Evolutionary conservation across 2,888 invertebrate species (phyloP).

Genomic region (Andrena bicolor): DNA sequence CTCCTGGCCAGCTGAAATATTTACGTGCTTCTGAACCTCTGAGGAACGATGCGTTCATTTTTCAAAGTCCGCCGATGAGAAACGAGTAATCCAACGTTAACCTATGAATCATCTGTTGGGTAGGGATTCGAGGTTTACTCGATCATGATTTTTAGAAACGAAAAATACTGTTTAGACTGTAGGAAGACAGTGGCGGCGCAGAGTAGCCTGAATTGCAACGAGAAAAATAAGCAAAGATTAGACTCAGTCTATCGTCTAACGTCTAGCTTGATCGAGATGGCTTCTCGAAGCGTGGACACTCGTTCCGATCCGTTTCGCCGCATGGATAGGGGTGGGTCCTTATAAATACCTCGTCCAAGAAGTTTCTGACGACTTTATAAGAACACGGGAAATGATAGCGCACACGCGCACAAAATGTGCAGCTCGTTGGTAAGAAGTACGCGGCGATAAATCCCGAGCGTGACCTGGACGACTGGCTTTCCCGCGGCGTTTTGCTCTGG

Average conservation of each 20-base stretch:
- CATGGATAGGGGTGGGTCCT: conserved; percentile 24
- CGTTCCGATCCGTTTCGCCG: neutral
- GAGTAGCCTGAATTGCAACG: too few species aligned
- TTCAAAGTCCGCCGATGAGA: neutral
- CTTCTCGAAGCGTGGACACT: neutral
- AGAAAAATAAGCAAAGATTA: too few species aligned
- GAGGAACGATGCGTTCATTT: conserved; percentile 4
- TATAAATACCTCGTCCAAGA: conserved; percentile 53
- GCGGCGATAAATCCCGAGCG: conserved; percentile 79
- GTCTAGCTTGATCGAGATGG: neutral
- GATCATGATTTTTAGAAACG: neutral
- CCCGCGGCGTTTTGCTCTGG: conserved; percentile 75
- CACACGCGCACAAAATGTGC: conserved; percentile 54
- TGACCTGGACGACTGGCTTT: conserved; percentile 70
- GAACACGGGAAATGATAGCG: conserved; percentile 58
- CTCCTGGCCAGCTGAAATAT: conserved; percentile 19
- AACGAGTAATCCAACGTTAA: conserved; percentile 2
- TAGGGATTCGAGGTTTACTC: neutral
- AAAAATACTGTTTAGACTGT: neutral
- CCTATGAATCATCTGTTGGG: neutral
- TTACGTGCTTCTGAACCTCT: conserved; percentile 27
- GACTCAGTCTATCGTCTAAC: too few species aligned
- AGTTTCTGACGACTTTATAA: conserved; percentile 51
- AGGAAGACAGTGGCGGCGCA: too few species aligned
- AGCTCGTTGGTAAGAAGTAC: conserved; percentile 73